These are phyloP conservation scores for Meganola albula DNA, from an alignment of 2,888 invertebrate genomes.

Conservation along the genomic window DNA sequence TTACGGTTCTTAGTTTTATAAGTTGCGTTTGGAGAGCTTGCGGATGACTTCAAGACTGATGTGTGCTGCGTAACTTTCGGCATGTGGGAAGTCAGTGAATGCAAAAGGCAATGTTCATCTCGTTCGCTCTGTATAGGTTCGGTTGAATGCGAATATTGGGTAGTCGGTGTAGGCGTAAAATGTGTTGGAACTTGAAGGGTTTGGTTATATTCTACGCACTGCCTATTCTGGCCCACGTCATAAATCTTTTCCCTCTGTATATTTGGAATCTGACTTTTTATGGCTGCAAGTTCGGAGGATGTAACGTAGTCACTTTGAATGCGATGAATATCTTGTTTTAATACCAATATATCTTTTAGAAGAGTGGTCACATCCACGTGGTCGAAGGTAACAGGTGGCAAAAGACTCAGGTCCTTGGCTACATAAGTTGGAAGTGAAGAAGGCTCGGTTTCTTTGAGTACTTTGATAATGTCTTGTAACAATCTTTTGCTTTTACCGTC, in stretches of 20 bases:
- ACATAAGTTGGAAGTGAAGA: conserved; percentile 11
- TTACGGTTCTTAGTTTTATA: neutral
- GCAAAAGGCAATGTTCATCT: too few relatives aligned
- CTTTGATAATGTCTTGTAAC: too few relatives aligned
- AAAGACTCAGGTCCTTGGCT: conserved; percentile 11
- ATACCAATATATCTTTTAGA: conserved; percentile 7
- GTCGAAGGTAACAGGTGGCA: conserved; percentile 15
- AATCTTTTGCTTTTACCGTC: too few relatives aligned
- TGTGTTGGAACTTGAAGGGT: too few relatives aligned
- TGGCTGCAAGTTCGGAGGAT: neutral
- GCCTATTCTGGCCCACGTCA: too few relatives aligned
- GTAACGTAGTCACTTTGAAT: conserved; percentile 4
- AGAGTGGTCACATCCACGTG: conserved; percentile 11
- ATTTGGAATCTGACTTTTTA: too few relatives aligned
- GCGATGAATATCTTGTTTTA: conserved; percentile 10
- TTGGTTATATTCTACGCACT: too few relatives aligned
- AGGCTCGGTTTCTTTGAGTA: conserved; percentile 14
- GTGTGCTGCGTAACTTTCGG: neutral
- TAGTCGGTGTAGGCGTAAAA: too few relatives aligned
- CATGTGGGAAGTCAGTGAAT: too few relatives aligned
- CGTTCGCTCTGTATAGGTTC: too few relatives aligned
- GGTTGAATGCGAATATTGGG: too few relatives aligned
- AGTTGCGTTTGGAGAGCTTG: neutral
- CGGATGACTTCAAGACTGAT: neutral
- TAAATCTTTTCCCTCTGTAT: too few relatives aligned